phyloP scores from a whole-genome alignment of 2,888 invertebrate species.

The Pheosia gnoma region DNA sequence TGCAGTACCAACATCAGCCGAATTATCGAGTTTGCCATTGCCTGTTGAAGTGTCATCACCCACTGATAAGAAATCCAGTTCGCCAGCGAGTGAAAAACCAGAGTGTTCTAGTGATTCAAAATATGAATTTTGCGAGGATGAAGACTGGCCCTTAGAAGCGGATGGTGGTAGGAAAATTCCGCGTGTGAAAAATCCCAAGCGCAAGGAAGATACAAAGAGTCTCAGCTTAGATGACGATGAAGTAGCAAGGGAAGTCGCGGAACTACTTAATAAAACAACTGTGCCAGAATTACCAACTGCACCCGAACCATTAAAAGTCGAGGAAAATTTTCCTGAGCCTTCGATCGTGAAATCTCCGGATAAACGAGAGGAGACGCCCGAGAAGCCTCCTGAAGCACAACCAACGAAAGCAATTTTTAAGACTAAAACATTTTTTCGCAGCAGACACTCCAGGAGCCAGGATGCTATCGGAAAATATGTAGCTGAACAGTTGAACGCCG shows the following conservation, averaged over 20 bases:
- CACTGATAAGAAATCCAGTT: conserved; percentile 54
- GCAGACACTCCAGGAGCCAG: conserved; percentile 80
- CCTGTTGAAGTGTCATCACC: conserved; percentile 48
- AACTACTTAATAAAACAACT: conserved; percentile 84
- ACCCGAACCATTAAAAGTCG: conserved; percentile 78
- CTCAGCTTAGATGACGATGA: conserved; percentile 75
- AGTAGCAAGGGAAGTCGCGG: conserved; percentile 84
- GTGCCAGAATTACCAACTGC: conserved; percentile 83
- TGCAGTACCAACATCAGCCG: conserved; percentile 68
- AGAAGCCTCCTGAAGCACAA: conserved; percentile 52
- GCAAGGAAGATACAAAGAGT: conserved; percentile 71
- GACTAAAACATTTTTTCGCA: conserved; percentile 83
- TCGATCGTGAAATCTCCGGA: conserved; percentile 78
- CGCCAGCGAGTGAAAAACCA: conserved; percentile 61
- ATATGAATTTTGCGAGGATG: conserved; percentile 92
- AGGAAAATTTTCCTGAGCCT: conserved; percentile 85
- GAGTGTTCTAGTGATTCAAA: conserved; percentile 85
- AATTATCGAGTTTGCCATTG: conserved; percentile 57
- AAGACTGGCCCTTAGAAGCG: conserved; percentile 83
- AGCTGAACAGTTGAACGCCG: conserved; percentile 77
- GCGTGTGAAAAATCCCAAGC: conserved; percentile 79
- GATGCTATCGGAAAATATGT: conserved; percentile 82
- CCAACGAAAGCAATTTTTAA: conserved; percentile 80
- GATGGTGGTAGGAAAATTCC: conserved; percentile 87
- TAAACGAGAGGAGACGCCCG: conserved; percentile 58